Evolutionary conservation across 1,140 invertebrate species (phyloP), one percentile per base, ranked within the genome.

Genomic region (Saccostrea echinata): DNA sequence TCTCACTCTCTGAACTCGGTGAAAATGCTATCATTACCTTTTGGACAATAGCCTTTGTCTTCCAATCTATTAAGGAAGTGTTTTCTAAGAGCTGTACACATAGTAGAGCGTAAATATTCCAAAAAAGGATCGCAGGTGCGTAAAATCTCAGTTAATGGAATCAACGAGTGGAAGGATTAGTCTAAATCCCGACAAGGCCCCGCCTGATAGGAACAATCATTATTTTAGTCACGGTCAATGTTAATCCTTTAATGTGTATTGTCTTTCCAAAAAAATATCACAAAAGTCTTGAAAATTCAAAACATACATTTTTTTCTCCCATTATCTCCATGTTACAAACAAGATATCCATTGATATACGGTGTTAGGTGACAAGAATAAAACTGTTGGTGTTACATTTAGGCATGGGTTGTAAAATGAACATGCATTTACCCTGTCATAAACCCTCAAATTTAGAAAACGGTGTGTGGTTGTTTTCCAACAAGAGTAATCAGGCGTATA

Each of bases 221-320:
- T 30, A 71, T 61, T 61, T 21, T 71, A 30, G 30, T 71, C 68
- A 71, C 13, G 24, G 68, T 13, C 68, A 30, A 71, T 33, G 68
- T 71, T 71, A 71, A 71, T 71, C 68, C 27, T 27, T 30, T 71
- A 71, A 71, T 71, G 68, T 71, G 68, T 43, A 71, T 71, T 71
- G 68, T 71, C 68, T 71, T 71, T 71, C 30, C 13, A 11, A 30
- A 71, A 71, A 71, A 71, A 71, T 6, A 21, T 21, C 55, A 61
- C 55, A 61, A n/a, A 61, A 71, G 24, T 71, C 27, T 27, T 1
- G 68, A 33, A 12, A 71, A 33, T 71, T 71, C 21, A 61, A 61
- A 61, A 61, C n/a, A 0, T 61, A 18, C 11, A 12, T 27, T 24
- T 27, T 71, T 71, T 4, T 16, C n/a, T 61, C 12, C 16, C 30